Evolutionary conservation across 2,888 invertebrate species (phyloP).

Genomic region (Drosophila paranaensis): DNA sequence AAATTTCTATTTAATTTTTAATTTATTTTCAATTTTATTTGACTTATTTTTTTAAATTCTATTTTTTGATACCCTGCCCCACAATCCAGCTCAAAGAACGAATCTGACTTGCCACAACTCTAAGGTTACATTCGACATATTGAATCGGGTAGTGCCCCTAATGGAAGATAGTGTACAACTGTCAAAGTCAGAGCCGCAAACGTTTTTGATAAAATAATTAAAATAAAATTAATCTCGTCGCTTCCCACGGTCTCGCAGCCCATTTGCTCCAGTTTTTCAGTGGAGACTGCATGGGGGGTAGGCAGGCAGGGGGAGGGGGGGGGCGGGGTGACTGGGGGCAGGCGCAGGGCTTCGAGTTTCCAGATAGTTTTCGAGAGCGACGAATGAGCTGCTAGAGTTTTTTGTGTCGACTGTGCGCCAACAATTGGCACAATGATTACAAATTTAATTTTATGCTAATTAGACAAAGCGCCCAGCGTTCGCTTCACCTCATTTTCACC

Average conservation of each 20-base stretch:
- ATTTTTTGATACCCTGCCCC: no score
- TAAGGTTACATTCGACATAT: background rate
- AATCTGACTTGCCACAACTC: no score
- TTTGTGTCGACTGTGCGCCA: constrained; percentile 25
- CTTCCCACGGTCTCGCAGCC: constrained; percentile 70
- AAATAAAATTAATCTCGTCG: constrained; percentile 75
- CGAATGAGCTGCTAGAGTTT: constrained; percentile 25
- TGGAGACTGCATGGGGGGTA: background rate
- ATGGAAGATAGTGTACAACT: constrained; percentile 35
- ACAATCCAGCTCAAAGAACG: no score
- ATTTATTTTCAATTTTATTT: no score
- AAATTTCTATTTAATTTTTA: no score
- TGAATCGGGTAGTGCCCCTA: background rate
- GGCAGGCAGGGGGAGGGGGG: background rate
- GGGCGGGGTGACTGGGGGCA: background rate
- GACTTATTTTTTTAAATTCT: no score
- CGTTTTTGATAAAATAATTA: constrained; percentile 78
- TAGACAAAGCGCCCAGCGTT: constrained; percentile 54
- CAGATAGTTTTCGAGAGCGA: constrained; percentile 42
- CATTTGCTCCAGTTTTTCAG: constrained; percentile 62
- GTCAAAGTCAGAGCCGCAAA: constrained; percentile 70
- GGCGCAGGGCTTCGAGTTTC: constrained; percentile 31
- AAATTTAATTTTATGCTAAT: constrained; percentile 76
- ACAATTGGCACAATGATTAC: constrained; percentile 72
- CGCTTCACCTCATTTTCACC: constrained; percentile 25